Percentiles rank a stretch among this genome's conserved stretches.
These are phyloP conservation scores for Wasmannia auropunctata DNA, from an alignment of 1,140 invertebrate genomes.

Conservation along the genomic window DNA sequence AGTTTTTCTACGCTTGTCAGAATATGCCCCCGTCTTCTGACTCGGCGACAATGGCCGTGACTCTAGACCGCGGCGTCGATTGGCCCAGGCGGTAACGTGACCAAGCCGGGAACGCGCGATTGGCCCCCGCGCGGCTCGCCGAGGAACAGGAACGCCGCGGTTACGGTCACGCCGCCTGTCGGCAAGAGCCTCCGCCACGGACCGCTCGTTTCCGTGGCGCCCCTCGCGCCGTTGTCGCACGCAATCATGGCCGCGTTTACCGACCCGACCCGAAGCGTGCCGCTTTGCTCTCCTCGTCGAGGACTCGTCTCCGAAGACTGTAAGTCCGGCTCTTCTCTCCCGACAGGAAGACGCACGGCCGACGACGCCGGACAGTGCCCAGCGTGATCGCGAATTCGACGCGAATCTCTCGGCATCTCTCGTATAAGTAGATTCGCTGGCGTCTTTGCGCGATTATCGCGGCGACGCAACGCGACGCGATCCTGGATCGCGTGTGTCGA, in stretches of 20 bases:
- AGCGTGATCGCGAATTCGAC: no score
- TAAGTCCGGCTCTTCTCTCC: no score
- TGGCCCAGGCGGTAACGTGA: constrained; percentile 83
- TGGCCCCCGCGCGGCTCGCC: constrained; percentile 35
- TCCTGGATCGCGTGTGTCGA: no score
- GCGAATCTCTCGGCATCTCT: no score
- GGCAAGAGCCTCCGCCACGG: neutral
- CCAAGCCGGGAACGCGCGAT: constrained; percentile 35
- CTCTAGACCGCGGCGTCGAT: constrained; percentile 78
- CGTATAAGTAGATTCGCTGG: no score
- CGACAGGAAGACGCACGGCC: no score
- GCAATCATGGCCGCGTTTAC: neutral
- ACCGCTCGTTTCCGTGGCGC: constrained; percentile 34
- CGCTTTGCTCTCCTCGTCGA: no score
- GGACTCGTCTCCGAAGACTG: no score
- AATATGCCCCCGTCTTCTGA: constrained; percentile 91
- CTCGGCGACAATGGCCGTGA: constrained; percentile 87
- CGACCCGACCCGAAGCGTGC: neutral
- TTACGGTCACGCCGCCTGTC: constrained; percentile 70
- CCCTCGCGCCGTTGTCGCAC: neutral
- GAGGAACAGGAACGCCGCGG: constrained; percentile 43
- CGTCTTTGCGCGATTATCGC: no score
- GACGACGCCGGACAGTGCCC: no score
- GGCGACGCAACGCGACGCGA: no score
- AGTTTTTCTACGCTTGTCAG: constrained; percentile 96